Evolutionary conservation across 2,113 vertebrate genomes (phyloP).

Genomic region (Melanotaenia duboulayi): DNA sequence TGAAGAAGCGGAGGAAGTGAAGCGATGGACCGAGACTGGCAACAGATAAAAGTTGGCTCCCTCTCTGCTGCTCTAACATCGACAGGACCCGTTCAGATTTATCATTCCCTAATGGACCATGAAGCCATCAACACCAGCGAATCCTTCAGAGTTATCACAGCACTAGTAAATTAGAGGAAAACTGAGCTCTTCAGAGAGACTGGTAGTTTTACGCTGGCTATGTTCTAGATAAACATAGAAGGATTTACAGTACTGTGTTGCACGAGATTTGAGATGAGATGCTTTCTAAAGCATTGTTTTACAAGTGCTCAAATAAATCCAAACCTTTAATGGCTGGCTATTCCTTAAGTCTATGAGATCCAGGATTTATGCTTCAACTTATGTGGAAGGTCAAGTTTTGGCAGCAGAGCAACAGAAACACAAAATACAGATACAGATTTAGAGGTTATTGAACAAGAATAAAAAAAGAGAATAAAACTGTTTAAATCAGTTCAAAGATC

Average conservation of each 20-base stretch:
- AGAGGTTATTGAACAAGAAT: too few relatives aligned
- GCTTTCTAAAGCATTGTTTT: constrained; percentile 16
- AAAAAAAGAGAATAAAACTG: too few relatives aligned
- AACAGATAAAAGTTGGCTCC: constrained; percentile 43
- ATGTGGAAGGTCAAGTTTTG: constrained; percentile 6
- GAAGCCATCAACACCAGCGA: constrained; percentile 47
- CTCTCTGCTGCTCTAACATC: constrained; percentile 25
- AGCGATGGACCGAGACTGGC: constrained; percentile 52
- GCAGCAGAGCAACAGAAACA: background rate
- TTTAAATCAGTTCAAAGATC: too few relatives aligned
- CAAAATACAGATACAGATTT: background rate
- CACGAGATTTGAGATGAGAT: constrained; percentile 24
- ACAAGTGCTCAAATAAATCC: constrained; percentile 12
- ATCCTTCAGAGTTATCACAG: constrained; percentile 46
- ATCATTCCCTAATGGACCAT: constrained; percentile 58
- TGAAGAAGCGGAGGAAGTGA: constrained; percentile 40
- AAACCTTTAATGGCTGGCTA: constrained; percentile 12
- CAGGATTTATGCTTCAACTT: constrained; percentile 24
- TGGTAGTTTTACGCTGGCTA: constrained; percentile 1
- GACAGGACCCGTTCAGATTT: constrained; percentile 52
- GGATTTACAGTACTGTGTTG: constrained; percentile 29
- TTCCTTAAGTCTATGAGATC: constrained; percentile 10
- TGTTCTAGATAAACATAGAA: constrained; percentile 15
- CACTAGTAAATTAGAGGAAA: constrained; percentile 45
- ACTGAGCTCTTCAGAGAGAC: constrained; percentile 15